Evolutionary conservation across 2,888 invertebrate genomes (phyloP), one percentile per base, ranked within the genome.

Genomic region (Ormyrus nitidulus): DNA sequence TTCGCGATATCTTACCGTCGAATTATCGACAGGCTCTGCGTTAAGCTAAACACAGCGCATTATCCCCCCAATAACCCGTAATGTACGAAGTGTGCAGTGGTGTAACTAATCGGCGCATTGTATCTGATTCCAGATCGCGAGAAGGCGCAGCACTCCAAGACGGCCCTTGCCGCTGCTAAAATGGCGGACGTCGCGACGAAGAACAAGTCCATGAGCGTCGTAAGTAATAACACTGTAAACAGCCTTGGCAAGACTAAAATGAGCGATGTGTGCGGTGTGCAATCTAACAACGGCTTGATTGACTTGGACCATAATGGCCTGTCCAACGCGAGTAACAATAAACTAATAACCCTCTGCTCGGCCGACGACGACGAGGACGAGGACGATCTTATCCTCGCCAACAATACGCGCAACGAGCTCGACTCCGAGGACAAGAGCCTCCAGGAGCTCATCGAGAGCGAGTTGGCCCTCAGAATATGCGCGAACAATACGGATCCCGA

Each of bases 241-340:
- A 75, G 49, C 69, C 73, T 79, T 69, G 79, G 81, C 83, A 88
- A 86, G 83, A 85, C 83, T 84, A 87, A 85, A 74, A 46, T 79
- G 53, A 81, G 68, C 72, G 76, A 81, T 77, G 80, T 82, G 87
- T 90, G 90, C 87, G 84, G 87, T 88, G 88, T 89, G 85, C 88
- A 87, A 82, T 89, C 90, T 90, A 90, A 90, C 89, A 90, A 90
- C 85, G 89, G 90, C 88, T 88, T 90, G 89, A 90, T 90, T 86
- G 89, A 90, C 84, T 85, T 89, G 87, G 89, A 89, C 85, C 88
- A 87, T 84, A 84, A 82, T 44, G 83, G 83, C 79, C 81, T 89
- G 87, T 69, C 48, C 34, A 79, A 88, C 86, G 83, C 89, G 85
- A 88, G 87, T 87, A 90, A 89, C 88, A 88, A 88, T 79, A 87